Evolutionary conservation across 2,888 invertebrate species (phyloP).

Genomic region (Sarcophaga subvicina): DNA sequence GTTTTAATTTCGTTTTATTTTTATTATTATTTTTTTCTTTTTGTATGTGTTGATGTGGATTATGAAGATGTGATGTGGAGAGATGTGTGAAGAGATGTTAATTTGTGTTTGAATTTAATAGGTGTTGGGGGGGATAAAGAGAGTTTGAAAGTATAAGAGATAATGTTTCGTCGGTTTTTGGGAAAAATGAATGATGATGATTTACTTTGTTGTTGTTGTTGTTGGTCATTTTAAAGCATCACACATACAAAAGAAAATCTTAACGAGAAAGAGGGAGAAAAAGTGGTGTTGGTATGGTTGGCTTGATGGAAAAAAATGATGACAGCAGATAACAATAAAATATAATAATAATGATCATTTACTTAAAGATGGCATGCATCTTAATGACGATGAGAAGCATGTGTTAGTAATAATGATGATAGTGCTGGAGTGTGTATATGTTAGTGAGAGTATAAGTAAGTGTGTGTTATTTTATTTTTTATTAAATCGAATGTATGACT

Average conservation of each 20-base stretch:
- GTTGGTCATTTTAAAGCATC: slow-evolving; percentile 45
- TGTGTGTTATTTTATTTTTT: neutral
- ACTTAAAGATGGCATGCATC: slow-evolving; percentile 27
- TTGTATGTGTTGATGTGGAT: neutral
- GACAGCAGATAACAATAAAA: slow-evolving; percentile 25
- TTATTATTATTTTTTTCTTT: slow-evolving; percentile 11
- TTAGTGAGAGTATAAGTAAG: neutral
- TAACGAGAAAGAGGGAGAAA: neutral
- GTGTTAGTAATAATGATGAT: slow-evolving; percentile 27
- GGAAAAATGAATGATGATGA: slow-evolving; percentile 12
- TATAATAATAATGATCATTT: slow-evolving; percentile 42
- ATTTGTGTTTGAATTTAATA: neutral
- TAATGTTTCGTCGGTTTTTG: too few relatives aligned
- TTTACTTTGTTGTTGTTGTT: neutral
- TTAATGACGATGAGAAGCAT: slow-evolving; percentile 10
- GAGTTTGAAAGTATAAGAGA: neutral
- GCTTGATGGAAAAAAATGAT: slow-evolving; percentile 19
- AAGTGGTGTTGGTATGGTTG: too few relatives aligned
- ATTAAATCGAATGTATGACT: slow-evolving; percentile 34
- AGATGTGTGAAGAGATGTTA: neutral
- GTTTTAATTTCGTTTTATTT: slow-evolving; percentile 55
- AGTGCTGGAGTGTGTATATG: slow-evolving; percentile 22
- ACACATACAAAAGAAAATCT: slow-evolving; percentile 8
- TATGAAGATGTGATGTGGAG: neutral
- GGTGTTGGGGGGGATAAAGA: slow-evolving; percentile 50